Evolutionary conservation across 1,140 invertebrate species (phyloP), one percentile per base, ranked within the genome.

Genomic region (Planococcus citri): DNA sequence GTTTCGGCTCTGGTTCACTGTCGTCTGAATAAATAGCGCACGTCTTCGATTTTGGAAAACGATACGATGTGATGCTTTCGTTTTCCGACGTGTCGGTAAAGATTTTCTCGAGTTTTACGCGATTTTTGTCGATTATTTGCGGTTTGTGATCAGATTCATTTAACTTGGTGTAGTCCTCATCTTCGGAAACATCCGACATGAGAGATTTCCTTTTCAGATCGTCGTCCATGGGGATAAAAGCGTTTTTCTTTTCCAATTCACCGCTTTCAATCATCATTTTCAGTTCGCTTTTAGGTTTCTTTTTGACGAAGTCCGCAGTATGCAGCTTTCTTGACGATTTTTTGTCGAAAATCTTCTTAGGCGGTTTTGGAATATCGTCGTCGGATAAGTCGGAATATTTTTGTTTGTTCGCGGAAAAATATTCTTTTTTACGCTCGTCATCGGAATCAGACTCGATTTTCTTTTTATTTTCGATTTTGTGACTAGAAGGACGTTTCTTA

Each of bases 1-100:
- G 10, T 20, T 51, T 51, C 6, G n/a, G 4, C 17, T 64, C 60
- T 25, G 3, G 60, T 64, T 64, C 25, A 21, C 21, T 64, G 22
- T 25, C 60, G 41, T 51, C 41, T 20, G 41, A 51, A n/a, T 51
- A 51, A 20, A 51, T 51, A 51, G 41, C 41, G 41, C 41, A 51
- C 2, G 10, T 51, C 17, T 51, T 51, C 10, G 17, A 9, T 20
- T 51, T 51, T 3, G 41, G 41, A 3, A 51, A 51, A 51, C 41
- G 41, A 51, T 17, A 51, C 9, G 68, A 68, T 68, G 74, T 72
- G n/a, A 72, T 1, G 67, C 69, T 75, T 70, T 81, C 84, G 74
- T 81, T 83, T 74, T 84, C 83, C 21, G 83, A 84, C 14, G 78
- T 83, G 75, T 86, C 84, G 9, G 83, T 85, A 72, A 83, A 80